Evolutionary conservation across 2,888 invertebrate species (phyloP).

Genomic region (Galeopsomyia nigrocyanea): DNA sequence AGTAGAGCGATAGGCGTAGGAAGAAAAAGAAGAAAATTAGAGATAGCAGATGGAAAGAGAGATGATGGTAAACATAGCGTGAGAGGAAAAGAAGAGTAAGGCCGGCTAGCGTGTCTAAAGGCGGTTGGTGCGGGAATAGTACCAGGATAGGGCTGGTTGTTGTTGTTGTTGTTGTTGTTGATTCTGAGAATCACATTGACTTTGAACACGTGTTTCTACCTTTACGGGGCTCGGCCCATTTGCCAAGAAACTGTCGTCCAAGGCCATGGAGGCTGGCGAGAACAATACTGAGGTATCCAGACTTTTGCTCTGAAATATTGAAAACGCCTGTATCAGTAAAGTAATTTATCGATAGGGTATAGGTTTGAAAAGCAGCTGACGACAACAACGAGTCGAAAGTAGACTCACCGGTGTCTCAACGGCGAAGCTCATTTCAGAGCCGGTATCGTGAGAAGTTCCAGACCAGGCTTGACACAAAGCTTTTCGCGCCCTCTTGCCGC

Average conservation of each 20-base stretch:
- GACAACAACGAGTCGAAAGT: no score
- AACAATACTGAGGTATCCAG: conserved; percentile 84
- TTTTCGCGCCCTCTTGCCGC: conserved; percentile 82
- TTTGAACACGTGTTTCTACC: conserved; percentile 68
- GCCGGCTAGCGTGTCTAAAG: conserved; percentile 70
- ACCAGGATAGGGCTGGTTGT: conserved; percentile 66
- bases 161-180: conserved; percentile 50
- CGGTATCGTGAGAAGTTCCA: conserved; percentile 66
- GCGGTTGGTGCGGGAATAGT: conserved; percentile 67
- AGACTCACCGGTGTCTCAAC: conserved; percentile 81
- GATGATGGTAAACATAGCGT: conserved; percentile 41
- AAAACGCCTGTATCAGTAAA: conserved; percentile 8
- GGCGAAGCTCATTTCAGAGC: conserved; percentile 79
- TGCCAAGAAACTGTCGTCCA: conserved; percentile 83
- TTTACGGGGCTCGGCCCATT: conserved; percentile 77
- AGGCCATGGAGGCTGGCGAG: conserved; percentile 86
- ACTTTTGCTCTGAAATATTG: conserved; percentile 84
- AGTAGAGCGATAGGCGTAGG: conserved; percentile 32
- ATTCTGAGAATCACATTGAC: conserved; percentile 61
- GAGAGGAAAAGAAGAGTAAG: conserved; percentile 54
- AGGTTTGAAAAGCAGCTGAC: no score
- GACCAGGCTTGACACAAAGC: conserved; percentile 84
- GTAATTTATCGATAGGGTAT: no score
- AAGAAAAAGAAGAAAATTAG: conserved; percentile 27
- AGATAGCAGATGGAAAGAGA: conserved; percentile 34